Evolutionary conservation across 1,140 invertebrate genomes (phyloP).

Genomic region (Monochamus saltuarius): DNA sequence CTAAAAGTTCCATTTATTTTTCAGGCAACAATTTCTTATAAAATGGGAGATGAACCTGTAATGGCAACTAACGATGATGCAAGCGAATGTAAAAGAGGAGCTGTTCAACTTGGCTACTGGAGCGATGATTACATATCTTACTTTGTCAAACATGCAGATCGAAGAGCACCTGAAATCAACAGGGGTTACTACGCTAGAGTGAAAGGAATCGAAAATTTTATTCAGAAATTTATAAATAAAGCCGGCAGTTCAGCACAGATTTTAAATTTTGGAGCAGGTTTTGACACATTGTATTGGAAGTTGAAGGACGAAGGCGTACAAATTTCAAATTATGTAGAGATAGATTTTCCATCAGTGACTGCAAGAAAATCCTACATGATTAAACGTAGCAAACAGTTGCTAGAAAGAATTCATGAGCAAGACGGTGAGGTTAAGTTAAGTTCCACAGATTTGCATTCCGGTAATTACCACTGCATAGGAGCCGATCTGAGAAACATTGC

Average conservation of each 20-base stretch:
- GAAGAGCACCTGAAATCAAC: constrained; percentile 95
- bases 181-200: constrained; percentile 95
- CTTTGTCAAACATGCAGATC: constrained; percentile 74
- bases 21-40: constrained; percentile 2
- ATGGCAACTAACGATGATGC: constrained; percentile 97
- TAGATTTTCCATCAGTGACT: constrained; percentile 92
- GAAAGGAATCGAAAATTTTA: constrained; percentile 78
- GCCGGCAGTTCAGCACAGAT: constrained; percentile 86
- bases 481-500: constrained; percentile 81
- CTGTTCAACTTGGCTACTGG: constrained; percentile 94
- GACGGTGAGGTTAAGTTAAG: constrained; percentile 87
- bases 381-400: constrained; percentile 78
- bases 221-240: constrained; percentile 80
- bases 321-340: constrained; percentile 82
- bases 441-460: constrained; percentile 84
- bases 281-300: constrained; percentile 95
- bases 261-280: constrained; percentile 95
- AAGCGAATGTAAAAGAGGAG: constrained; percentile 90
- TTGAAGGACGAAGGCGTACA: constrained; percentile 76
- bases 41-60: constrained; percentile 78
- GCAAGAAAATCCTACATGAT: constrained; percentile 87
- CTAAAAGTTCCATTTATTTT: constrained; percentile 13
- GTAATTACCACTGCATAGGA: constrained; percentile 88
- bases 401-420: constrained; percentile 81
- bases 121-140: constrained; percentile 86